Evolutionary conservation across 2,888 invertebrate species (phyloP).

Genomic region (Apoda limacodes): DNA sequence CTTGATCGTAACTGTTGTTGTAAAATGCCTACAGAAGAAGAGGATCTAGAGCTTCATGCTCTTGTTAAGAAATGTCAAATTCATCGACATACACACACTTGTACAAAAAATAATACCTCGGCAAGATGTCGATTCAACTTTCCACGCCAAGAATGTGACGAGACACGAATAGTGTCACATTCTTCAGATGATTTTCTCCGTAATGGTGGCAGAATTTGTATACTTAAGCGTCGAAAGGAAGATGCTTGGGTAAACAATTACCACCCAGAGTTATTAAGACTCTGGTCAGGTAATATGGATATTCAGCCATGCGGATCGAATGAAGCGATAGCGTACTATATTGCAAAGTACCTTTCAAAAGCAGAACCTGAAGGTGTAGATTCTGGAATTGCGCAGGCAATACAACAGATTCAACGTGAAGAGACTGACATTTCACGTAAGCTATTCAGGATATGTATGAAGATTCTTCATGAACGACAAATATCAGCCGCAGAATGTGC

Average conservation of each 20-base stretch:
- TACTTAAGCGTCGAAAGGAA: slow-evolving; percentile 6
- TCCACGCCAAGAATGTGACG: slow-evolving; percentile 11
- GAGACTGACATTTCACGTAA: slow-evolving; percentile 18
- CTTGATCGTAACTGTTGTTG: slow-evolving; percentile 10
- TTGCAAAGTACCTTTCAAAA: slow-evolving; percentile 17
- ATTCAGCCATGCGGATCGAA: slow-evolving; percentile 24
- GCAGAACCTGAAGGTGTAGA: slow-evolving; percentile 15
- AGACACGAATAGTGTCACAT: slow-evolving; percentile 6
- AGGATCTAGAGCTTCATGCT: slow-evolving; percentile 9
- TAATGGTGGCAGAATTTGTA: slow-evolving; percentile 7
- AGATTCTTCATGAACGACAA: slow-evolving; percentile 23
- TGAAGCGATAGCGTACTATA: slow-evolving; percentile 16
- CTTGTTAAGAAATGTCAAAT: slow-evolving; percentile 15
- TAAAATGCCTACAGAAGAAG: slow-evolving; percentile 7
- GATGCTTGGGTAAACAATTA: slow-evolving; percentile 15
- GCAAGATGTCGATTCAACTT: slow-evolving; percentile 15
- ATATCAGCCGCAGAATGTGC: slow-evolving; percentile 24
- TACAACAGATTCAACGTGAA: slow-evolving; percentile 10
- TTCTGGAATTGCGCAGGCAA: slow-evolving; percentile 6
- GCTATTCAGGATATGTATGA: slow-evolving; percentile 23
- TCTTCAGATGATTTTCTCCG: slow-evolving; percentile 6
- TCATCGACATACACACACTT: slow-evolving; percentile 15
- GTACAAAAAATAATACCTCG: slow-evolving; percentile 11
- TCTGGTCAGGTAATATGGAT: slow-evolving; percentile 23
- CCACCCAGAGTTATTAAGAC: slow-evolving; percentile 13